A percentile compares a stretch with the other conserved stretches of the same genome.
phyloP scores from a whole-genome alignment of 2,888 invertebrate species.

The Tanypteryx hageni region DNA sequence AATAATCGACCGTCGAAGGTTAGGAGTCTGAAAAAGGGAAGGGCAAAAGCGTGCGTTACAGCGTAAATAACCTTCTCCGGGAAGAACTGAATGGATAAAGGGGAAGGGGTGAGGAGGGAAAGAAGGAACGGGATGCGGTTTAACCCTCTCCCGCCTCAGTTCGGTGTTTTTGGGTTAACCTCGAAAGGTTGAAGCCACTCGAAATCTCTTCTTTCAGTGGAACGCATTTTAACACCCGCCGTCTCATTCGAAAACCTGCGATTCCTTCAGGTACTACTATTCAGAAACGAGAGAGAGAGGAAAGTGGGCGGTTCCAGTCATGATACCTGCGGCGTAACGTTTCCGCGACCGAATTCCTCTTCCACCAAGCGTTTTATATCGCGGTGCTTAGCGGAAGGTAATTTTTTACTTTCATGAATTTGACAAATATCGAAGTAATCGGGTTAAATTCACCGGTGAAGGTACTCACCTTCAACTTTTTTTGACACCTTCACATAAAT shows the following conservation, averaged over 20 bases:
- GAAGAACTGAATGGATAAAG: not conserved
- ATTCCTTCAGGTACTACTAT: not conserved
- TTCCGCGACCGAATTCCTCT: not conserved
- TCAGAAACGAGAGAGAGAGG: not conserved
- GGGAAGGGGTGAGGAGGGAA: not conserved
- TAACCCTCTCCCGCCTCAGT: constrained; percentile 6
- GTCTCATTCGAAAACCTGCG: constrained; percentile 6
- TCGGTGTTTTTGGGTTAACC: constrained; percentile 41
- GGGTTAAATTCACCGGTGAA: too few relatives aligned
- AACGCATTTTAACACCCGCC: constrained; percentile 50
- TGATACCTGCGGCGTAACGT: not conserved
- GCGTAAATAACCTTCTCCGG: not conserved
- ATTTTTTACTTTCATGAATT: too few relatives aligned
- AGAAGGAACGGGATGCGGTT: not conserved
- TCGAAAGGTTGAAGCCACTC: constrained; percentile 32
- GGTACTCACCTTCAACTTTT: too few relatives aligned
- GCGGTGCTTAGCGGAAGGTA: too few relatives aligned
- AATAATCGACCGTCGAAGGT: not conserved
- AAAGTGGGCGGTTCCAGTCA: not conserved
- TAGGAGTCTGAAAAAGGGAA: not conserved
- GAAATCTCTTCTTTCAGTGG: constrained; percentile 50
- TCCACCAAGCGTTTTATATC: too few relatives aligned
- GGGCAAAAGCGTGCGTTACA: not conserved
- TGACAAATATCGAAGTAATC: too few relatives aligned
- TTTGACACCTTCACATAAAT: too few relatives aligned